These are phyloP conservation scores for Typhlichthys eigenmanni DNA, from an alignment of 2,797 vertebrate genomes.

Conservation along the genomic window DNA sequence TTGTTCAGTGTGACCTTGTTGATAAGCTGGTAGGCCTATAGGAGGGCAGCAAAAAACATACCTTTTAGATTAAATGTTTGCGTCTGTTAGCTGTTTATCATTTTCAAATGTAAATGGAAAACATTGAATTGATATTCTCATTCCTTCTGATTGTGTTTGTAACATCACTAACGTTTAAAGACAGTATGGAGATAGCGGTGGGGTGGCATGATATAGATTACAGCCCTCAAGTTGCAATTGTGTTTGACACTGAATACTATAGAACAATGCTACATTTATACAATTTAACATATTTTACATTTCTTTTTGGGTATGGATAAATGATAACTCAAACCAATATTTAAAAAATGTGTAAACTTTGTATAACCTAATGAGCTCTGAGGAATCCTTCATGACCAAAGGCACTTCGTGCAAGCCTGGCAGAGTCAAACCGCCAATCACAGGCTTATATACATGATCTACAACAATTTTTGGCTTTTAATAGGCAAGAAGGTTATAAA, in stretches of 20 bases:
- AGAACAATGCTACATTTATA: too few species aligned
- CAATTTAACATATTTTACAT: too few species aligned
- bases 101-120: too few species aligned
- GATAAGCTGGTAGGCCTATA: neutral
- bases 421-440: constrained; percentile 65
- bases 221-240: neutral
- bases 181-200: too few species aligned
- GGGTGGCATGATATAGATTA: too few species aligned
- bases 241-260: neutral
- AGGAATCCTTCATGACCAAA: constrained; percentile 78
- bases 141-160: too few species aligned
- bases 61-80: too few species aligned
- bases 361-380: neutral
- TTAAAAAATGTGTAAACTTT: constrained; percentile 55
- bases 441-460: constrained; percentile 36
- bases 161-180: too few species aligned
- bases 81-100: too few species aligned
- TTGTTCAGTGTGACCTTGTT: neutral
- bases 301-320: too few species aligned
- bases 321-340: constrained; percentile 78
- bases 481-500: constrained; percentile 46
- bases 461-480: constrained; percentile 67
- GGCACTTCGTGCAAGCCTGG: constrained; percentile 92
- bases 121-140: too few species aligned
- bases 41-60: neutral